Conservation (phyloP, 2,888 invertebrate genomes). For the Drosophila mimetica region DNA sequence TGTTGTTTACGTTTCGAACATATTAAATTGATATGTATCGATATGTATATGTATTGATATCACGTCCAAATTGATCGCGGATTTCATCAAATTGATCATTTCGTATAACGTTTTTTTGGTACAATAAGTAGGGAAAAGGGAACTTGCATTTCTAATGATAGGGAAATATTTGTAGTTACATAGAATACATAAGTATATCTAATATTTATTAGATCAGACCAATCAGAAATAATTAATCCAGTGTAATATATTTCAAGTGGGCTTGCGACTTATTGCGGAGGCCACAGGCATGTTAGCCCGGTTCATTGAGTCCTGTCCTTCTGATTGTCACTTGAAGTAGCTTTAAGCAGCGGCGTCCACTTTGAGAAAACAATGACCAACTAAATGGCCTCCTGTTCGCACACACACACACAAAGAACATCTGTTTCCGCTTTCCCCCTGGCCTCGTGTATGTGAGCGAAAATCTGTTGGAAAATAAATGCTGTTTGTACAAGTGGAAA, state of each 20-base stretch:
- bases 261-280: slow-evolving; percentile 10
- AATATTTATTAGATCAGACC: not conserved
- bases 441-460: slow-evolving; percentile 19
- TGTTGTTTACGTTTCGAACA: no score
- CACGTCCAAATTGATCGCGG: no score
- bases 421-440: slow-evolving; percentile 9
- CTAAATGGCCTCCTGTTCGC: slow-evolving; percentile 40
- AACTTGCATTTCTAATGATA: no score
- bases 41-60: no score
- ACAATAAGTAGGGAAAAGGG: no score
- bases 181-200: not conserved
- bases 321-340: slow-evolving; percentile 47
- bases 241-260: not conserved
- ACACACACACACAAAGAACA: slow-evolving; percentile 22
- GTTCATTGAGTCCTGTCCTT: slow-evolving; percentile 23
- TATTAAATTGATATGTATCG: no score
- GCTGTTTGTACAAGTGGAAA: slow-evolving; percentile 61
- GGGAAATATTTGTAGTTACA: not conserved
- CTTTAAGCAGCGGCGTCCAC: slow-evolving; percentile 33
- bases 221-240: not conserved
- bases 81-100: no score
- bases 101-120: no score
- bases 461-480: slow-evolving; percentile 57
- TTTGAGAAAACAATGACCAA: slow-evolving; percentile 52
- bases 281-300: slow-evolving; percentile 21